Percentiles rank a stretch among this genome's conserved stretches.
Conservation (phyloP, 2,888 invertebrate genomes). For the Limnephilus auricula region DNA sequence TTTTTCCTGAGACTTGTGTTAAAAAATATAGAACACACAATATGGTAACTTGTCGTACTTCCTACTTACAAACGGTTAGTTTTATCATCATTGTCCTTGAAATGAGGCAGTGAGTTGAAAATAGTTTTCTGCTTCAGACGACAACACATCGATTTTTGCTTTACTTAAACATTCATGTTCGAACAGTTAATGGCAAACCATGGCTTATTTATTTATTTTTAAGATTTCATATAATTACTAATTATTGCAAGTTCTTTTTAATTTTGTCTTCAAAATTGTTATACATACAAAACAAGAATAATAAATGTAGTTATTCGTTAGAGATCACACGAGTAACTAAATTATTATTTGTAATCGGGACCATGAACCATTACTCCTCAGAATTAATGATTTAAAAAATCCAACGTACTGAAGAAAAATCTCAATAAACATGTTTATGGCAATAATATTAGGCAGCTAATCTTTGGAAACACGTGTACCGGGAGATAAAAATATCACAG, state of each 20-base stretch:
- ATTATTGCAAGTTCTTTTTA: too few relatives aligned
- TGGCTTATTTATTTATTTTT: too few relatives aligned
- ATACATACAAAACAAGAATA: neutral
- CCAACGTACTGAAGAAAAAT: neutral
- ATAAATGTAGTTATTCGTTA: neutral
- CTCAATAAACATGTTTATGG: neutral
- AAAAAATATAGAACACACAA: neutral
- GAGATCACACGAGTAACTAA: neutral
- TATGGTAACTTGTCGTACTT: neutral
- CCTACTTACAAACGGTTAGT: neutral
- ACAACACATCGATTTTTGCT: neutral
- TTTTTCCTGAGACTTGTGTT: neutral
- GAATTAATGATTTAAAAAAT: neutral
- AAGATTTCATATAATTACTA: too few relatives aligned
- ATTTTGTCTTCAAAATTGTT: neutral
- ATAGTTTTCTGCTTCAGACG: neutral
- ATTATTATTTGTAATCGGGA: neutral
- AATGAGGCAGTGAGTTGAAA: neutral
- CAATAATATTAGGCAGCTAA: neutral
- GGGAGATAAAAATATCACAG: neutral
- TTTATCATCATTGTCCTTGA: neutral
- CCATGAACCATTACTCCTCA: neutral
- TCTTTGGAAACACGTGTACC: neutral
- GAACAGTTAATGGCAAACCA: too few relatives aligned
- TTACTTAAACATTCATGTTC: neutral